Evolutionary conservation across 2,797 vertebrate species (phyloP).

Genomic region (Enteromius unitaeniatus): DNA sequence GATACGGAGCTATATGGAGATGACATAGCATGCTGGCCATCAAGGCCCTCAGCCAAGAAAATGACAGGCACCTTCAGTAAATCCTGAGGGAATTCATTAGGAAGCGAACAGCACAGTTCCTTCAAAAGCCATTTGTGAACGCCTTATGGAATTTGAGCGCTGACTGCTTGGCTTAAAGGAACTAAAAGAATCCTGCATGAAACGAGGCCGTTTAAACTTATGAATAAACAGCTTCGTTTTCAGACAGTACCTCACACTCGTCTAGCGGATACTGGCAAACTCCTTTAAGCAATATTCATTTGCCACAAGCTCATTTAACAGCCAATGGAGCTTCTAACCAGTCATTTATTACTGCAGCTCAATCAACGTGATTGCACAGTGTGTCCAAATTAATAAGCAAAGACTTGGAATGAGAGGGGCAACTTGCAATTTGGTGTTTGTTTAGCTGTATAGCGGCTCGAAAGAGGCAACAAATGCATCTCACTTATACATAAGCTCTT

Average conservation of each 20-base stretch:
- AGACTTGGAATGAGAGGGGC: constrained; percentile 46
- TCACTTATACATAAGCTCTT: constrained; percentile 17
- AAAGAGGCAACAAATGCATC: constrained; percentile 21
- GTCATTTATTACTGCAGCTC: constrained; percentile 64
- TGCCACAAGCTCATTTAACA: constrained; percentile 66
- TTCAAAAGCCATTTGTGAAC: constrained; percentile 49
- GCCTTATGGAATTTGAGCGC: constrained; percentile 19
- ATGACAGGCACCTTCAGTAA: constrained; percentile 58
- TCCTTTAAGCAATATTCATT: constrained; percentile 62
- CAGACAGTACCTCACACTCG: background rate
- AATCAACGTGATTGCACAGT: constrained; percentile 57
- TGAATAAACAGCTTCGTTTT: constrained; percentile 29
- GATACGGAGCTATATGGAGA: background rate
- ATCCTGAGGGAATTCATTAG: constrained; percentile 52
- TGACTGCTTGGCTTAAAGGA: constrained; percentile 24
- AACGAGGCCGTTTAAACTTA: constrained; percentile 10
- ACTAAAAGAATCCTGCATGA: background rate
- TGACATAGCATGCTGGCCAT: constrained; percentile 24
- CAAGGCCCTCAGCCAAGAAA: constrained; percentile 32
- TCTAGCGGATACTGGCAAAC: constrained; percentile 37
- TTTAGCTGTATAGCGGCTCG: constrained; percentile 31
- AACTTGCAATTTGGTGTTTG: constrained; percentile 44
- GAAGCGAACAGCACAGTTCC: constrained; percentile 13
- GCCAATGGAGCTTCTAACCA: constrained; percentile 66
- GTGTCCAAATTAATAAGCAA: constrained; percentile 48